Base-by-base conservation (phyloP, 2,113 vertebrate genomes). In the Galeopterus variegatus region DNA sequence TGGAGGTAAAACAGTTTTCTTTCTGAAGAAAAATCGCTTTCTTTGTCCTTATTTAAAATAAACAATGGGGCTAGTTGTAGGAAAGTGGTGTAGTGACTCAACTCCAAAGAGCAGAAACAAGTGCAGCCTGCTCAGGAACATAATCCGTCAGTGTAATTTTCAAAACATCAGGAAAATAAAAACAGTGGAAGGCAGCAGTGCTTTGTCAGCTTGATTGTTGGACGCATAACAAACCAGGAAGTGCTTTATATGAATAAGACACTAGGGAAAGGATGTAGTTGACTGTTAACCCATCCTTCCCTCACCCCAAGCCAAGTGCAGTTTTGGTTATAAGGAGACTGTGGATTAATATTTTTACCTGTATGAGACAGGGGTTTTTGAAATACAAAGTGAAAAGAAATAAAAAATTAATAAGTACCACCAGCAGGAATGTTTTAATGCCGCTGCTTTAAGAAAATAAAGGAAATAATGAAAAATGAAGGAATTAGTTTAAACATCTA, bases 111-210 rank as follows among this genome's bases (percentile, higher is more conserved):
- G 93, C 96, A 96, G 97, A 91, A 97, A 93, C 96, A 98, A 97
- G 36, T 86, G 92, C 48, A 82, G 96, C 86, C 81, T 97, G 69
- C 77, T 48, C 0, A 10, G 92, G 58, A 97, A 94, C 96, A 18
- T 48, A 94, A 97, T 97, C 96, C 91, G 96, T 97, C 98, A 96
- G 94, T 92, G 92, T 88, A 92, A 97, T 98, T 98, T 98, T 97
- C 88, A 69, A 97, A 95, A 94, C 97, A 98, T 97, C 94, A 98
- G 96, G 92, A 98, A 98, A 98, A 94, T 95, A 94, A 97, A 96
- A 97, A 96, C 84, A 88, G 89, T 83, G 80, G 97, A 94, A 97
- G 86, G 96, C 97, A 97, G 77, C 58, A 65, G 56, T 77, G 96
- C 97, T 97, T 98, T 95, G 95, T 97, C 95, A 95, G 94, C 76